Conservation (phyloP, 2,888 invertebrate species). For the Augiades crinisus region DNA sequence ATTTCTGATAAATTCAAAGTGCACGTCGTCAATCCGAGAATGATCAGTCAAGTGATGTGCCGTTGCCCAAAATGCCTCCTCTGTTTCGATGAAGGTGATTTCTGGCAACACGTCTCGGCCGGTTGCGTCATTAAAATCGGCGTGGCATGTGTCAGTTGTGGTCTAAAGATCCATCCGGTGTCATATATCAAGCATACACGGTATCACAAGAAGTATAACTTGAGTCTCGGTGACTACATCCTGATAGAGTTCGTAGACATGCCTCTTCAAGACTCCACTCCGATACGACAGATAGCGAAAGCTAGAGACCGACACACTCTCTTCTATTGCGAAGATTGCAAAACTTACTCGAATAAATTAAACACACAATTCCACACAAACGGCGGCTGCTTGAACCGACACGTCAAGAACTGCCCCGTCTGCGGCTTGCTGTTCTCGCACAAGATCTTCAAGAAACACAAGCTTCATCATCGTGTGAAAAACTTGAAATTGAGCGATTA, state of each 20-base stretch:
- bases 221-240: slow-evolving; percentile 1
- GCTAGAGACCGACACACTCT: no score
- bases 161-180: slow-evolving; percentile 30
- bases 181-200: slow-evolving; percentile 30
- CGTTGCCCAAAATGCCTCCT: slow-evolving; percentile 44
- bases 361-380: background rate
- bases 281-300: background rate
- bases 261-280: background rate
- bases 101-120: slow-evolving; percentile 37
- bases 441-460: slow-evolving; percentile 26
- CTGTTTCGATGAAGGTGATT: slow-evolving; percentile 41
- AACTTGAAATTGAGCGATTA: slow-evolving; percentile 39
- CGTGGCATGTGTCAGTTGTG: slow-evolving; percentile 38
- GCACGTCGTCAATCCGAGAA: slow-evolving; percentile 32
- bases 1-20: slow-evolving; percentile 40
- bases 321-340: slow-evolving; percentile 34
- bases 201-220: slow-evolving; percentile 29
- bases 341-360: slow-evolving; percentile 11
- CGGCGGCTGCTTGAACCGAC: background rate
- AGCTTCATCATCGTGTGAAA: background rate
- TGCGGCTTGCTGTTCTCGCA: slow-evolving; percentile 34
- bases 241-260: slow-evolving; percentile 1
- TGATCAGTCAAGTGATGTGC: slow-evolving; percentile 39
- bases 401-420: background rate
- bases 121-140: slow-evolving; percentile 20